phyloP scores from a whole-genome alignment of 1,140 invertebrate genomes.

The Drosophila arawakana region DNA sequence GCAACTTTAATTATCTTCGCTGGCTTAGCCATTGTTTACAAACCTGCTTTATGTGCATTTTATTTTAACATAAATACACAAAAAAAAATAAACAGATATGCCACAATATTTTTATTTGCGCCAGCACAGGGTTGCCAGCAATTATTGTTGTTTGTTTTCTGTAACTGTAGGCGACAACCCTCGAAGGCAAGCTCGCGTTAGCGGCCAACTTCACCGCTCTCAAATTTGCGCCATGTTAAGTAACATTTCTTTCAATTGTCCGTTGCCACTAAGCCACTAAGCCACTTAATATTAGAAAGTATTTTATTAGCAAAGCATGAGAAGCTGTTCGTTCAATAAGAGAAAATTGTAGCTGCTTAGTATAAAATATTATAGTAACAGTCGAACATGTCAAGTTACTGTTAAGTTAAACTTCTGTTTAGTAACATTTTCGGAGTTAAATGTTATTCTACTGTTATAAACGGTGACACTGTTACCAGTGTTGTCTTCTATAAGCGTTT shows the following conservation, averaged over 20 bases:
- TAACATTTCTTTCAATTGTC: neutral
- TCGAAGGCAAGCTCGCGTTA: neutral
- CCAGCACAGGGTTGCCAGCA: constrained; percentile 42
- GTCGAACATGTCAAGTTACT: too few species aligned
- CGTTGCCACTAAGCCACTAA: neutral
- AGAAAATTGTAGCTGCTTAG: neutral
- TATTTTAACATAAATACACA: constrained; percentile 70
- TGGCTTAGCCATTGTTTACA: constrained; percentile 7
- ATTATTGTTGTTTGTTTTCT: neutral
- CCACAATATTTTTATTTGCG: constrained; percentile 52
- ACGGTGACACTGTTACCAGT: too few species aligned
- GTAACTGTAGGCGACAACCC: neutral
- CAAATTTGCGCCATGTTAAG: constrained; percentile 19
- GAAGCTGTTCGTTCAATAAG: neutral
- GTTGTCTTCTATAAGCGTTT: too few species aligned
- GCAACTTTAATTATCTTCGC: neutral
- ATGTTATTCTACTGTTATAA: too few species aligned
- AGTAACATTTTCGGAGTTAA: too few species aligned
- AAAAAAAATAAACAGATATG: constrained; percentile 38
- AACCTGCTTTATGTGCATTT: constrained; percentile 83
- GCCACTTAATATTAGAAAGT: neutral
- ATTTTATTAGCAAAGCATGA: too few species aligned
- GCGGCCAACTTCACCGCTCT: constrained; percentile 6
- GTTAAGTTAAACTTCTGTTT: too few species aligned
- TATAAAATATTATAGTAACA: neutral